phyloP scores from a whole-genome alignment of 2,113 vertebrate species.

The Colistium nudipinnis region DNA sequence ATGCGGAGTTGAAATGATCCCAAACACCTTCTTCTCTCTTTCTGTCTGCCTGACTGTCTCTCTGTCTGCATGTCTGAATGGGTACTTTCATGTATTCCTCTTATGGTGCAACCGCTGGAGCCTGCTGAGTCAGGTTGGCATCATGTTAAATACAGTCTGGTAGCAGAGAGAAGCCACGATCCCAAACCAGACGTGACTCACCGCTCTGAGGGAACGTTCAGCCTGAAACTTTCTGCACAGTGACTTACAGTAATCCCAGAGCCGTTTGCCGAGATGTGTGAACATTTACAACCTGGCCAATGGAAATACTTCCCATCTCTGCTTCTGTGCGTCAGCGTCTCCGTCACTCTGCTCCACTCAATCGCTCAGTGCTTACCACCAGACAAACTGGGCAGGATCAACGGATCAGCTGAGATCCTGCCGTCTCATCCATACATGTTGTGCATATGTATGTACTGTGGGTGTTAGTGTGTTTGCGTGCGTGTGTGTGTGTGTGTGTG shows the following conservation, averaged over 20 bases:
- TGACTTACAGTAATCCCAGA: conserved; percentile 53
- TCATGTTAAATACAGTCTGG: conserved; percentile 63
- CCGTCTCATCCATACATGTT: conserved; percentile 24
- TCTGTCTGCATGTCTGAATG: conserved; percentile 1
- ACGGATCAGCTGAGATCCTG: conserved; percentile 55
- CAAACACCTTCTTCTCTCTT: conserved; percentile 1
- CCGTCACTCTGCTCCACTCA: conserved; percentile 12
- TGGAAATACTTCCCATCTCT: conserved; percentile 33
- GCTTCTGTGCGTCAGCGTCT: conserved; percentile 30
- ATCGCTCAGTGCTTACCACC: conserved; percentile 11
- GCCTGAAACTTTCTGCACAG: conserved; percentile 41
- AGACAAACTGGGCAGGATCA: conserved; percentile 55
- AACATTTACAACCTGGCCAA: conserved; percentile 43
- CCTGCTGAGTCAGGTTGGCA: conserved; percentile 68
- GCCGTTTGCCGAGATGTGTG: conserved; percentile 39
- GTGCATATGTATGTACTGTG: neutral
- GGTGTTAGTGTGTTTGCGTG: neutral
- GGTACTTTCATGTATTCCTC: conserved; percentile 11
- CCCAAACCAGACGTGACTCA: conserved; percentile 72
- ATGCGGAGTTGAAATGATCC: conserved; percentile 18
- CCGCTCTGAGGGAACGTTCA: conserved; percentile 43
- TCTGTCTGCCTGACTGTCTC: conserved; percentile 1
- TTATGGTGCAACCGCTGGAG: conserved; percentile 40
- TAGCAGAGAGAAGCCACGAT: conserved; percentile 43
- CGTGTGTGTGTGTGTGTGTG: conserved; percentile 4